A percentile compares a stretch with the other conserved stretches of the same genome.
phyloP scores from a whole-genome alignment of 2,888 invertebrate genomes.

The Dendrolimus pini region DNA sequence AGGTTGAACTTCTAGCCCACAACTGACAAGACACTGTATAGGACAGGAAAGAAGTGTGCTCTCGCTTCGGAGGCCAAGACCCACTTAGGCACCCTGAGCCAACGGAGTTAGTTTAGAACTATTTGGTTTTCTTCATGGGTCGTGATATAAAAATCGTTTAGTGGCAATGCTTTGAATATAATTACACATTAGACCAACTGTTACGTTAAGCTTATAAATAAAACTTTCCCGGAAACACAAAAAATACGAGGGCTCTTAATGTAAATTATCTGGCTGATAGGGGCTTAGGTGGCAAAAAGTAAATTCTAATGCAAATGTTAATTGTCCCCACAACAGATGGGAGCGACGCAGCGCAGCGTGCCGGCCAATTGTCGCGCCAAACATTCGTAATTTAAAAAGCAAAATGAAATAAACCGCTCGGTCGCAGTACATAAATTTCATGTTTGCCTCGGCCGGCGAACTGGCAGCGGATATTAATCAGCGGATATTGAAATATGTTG shows the following conservation, averaged over 20 bases:
- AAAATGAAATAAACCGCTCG: conserved; percentile 71
- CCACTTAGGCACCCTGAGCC: too few relatives aligned
- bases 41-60: too few relatives aligned
- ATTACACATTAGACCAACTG: not conserved
- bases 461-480: conserved; percentile 76
- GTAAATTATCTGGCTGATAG: conserved; percentile 4
- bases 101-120: too few relatives aligned
- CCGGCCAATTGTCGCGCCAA: conserved; percentile 58
- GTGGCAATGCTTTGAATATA: conserved; percentile 7
- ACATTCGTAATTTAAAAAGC: conserved; percentile 74
- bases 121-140: too few relatives aligned
- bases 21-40: too few relatives aligned
- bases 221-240: conserved; percentile 9
- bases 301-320: conserved; percentile 62
- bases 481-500: conserved; percentile 77
- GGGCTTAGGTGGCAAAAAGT: conserved; percentile 23
- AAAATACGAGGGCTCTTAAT: not conserved
- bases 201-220: not conserved
- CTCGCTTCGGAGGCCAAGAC: too few relatives aligned
- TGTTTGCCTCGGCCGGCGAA: conserved; percentile 69
- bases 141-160: too few relatives aligned
- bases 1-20: too few relatives aligned
- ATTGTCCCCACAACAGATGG: conserved; percentile 69
- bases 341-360: conserved; percentile 38
- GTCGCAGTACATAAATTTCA: conserved; percentile 75